Conservation (phyloP, 2,888 invertebrate genomes). For the Myathropa florea region DNA sequence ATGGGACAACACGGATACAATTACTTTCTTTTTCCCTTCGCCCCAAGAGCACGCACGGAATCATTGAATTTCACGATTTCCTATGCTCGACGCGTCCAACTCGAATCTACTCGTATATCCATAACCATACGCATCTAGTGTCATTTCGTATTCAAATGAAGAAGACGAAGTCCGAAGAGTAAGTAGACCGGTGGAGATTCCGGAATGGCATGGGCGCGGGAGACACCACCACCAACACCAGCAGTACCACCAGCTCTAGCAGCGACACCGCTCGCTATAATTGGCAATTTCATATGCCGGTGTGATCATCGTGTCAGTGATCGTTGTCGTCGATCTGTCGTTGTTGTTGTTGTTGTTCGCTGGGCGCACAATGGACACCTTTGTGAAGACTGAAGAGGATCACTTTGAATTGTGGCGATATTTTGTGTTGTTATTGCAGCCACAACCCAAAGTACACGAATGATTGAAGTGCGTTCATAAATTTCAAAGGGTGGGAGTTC, state of each 20-base stretch:
- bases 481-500: constrained; percentile 54
- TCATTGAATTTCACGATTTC: constrained; percentile 44
- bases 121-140: constrained; percentile 27
- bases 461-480: constrained; percentile 65
- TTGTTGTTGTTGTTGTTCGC: constrained; percentile 28
- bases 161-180: constrained; percentile 8
- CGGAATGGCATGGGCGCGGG: constrained; percentile 62
- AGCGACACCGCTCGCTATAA: constrained; percentile 6
- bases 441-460: constrained; percentile 35
- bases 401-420: constrained; percentile 54
- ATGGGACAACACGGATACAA: constrained; percentile 47
- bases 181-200: constrained; percentile 52
- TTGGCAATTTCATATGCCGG: constrained; percentile 65
- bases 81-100: constrained; percentile 48
- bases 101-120: constrained; percentile 9
- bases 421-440: constrained; percentile 34
- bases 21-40: constrained; percentile 68
- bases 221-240: background rate
- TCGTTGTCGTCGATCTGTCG: constrained; percentile 13
- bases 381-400: constrained; percentile 36
- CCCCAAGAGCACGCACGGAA: constrained; percentile 30
- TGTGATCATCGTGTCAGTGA: constrained; percentile 17
- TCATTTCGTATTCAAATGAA: constrained; percentile 60
- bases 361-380: constrained; percentile 51
- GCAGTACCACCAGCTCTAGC: background rate